Evolutionary conservation across 2,113 vertebrate species (phyloP), one percentile per base, ranked within the genome.

Genomic region (Anguilla rostrata): DNA sequence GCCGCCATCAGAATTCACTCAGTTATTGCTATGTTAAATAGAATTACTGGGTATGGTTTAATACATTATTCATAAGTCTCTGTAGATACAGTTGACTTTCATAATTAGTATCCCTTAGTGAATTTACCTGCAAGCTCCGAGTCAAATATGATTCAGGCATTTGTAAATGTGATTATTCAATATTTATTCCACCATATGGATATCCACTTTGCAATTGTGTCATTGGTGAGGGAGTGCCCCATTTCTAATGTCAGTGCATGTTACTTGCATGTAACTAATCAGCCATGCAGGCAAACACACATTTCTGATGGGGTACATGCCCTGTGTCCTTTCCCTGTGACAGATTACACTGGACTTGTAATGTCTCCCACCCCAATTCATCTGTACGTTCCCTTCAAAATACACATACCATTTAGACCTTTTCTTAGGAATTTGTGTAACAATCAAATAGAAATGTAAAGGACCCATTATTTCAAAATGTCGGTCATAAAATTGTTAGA

Each of bases 71-170:
- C 83, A 91, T 90, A 85, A 88, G 88, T 78, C 86, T 71, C 34
- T 91, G 81, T 85, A 84, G 82, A 90, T 90, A 89, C 60, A 53
- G 49, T 53, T 11, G 49, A 86, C 92, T 49, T 29, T 78, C 91
- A 92, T 92, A 91, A 90, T 94, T 90, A 92, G 83, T 34, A 41
- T 9, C 87, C 87, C 94, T 94, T 92, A 90, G 87, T 87, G 89
- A 88, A 91, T 93, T 93, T 89, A 91, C 86, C 87, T 78, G 83
- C 84, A 71, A 86, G 89, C 9, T 46, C 88, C 88, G 84, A 89
- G 90, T 88, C 89, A 83, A 56, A 85, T 40, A 63, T 81, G 49
- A 87, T 80, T 78, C 41, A 81, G 80, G 86, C 87, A 88, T 39
- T 84, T 90, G 86, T 83, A 84, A 87, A 79, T 66, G 60, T 89